Evolutionary conservation across 2,888 invertebrate species (phyloP).

Genomic region (Lysandra coridon): DNA sequence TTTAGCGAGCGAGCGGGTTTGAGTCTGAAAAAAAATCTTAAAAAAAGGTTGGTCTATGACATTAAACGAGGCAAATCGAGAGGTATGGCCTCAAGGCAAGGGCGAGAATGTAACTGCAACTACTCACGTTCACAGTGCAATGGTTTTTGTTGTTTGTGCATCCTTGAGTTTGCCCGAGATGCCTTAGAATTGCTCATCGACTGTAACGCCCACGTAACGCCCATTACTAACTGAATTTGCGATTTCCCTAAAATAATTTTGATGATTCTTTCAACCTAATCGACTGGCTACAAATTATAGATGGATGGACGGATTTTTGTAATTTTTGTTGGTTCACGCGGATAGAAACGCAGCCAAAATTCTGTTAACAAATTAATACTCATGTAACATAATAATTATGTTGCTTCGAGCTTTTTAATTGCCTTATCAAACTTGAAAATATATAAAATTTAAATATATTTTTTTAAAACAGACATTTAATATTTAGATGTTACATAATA

Average conservation of each 20-base stretch:
- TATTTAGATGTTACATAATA: no score
- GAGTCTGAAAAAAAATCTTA: conserved; percentile 36
- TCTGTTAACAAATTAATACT: no score
- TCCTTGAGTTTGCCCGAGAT: conserved; percentile 10
- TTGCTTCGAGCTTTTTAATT: no score
- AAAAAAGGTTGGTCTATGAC: conserved; percentile 55
- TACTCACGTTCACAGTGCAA: conserved; percentile 30
- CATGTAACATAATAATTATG: no score
- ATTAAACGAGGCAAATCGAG: conserved; percentile 60
- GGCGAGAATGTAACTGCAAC: conserved; percentile 46
- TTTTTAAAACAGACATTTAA: no score
- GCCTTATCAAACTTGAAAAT: no score
- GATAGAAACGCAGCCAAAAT: no score
- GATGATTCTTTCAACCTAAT: no score
- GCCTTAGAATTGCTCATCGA: conserved; percentile 10
- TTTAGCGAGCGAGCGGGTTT: conserved; percentile 42
- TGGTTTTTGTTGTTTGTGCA: conserved; percentile 26
- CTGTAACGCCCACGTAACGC: not conserved
- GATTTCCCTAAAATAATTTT: not conserved
- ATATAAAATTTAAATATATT: no score
- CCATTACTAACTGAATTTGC: not conserved
- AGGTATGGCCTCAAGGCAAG: conserved; percentile 65
- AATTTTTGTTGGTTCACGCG: no score
- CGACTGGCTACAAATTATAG: no score
- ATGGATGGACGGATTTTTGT: no score